Percentiles rank a stretch among this genome's conserved stretches.
Conservation (phyloP, 2,113 vertebrate genomes). For the Pandion haliaetus region DNA sequence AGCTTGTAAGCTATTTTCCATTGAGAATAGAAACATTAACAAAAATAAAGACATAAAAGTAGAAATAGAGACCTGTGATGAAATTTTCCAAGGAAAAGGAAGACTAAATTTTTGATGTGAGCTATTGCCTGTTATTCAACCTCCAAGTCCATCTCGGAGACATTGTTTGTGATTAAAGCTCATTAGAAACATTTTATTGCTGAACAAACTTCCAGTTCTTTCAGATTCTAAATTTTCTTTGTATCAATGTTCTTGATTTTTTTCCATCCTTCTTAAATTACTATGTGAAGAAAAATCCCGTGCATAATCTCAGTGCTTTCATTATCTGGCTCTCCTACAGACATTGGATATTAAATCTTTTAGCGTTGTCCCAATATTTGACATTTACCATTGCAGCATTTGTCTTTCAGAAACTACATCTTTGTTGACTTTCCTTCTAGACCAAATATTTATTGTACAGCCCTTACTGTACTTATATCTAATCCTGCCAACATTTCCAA, state of each 20-base stretch:
- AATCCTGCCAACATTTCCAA: not conserved
- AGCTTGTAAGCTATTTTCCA: not conserved
- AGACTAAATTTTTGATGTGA: not conserved
- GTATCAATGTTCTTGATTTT: not conserved
- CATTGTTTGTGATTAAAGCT: not conserved
- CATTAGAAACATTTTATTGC: not conserved
- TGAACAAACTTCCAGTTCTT: not conserved
- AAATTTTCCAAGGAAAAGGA: not conserved
- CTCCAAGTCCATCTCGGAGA: not conserved
- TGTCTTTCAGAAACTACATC: constrained; percentile 37
- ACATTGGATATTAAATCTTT: constrained; percentile 26
- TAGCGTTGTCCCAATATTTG: constrained; percentile 8
- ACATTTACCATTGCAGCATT: constrained; percentile 28
- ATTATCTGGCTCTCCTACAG: not conserved
- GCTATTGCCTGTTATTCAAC: not conserved
- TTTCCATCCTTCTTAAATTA: not conserved
- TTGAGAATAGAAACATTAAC: not conserved
- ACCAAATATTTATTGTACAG: constrained; percentile 62
- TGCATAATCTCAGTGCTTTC: not conserved
- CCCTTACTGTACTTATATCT: not conserved
- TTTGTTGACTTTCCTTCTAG: constrained; percentile 55
- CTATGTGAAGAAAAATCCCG: not conserved
- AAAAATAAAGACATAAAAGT: not conserved
- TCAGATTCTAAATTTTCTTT: not conserved
- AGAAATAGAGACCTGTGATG: not conserved